phyloP scores from a whole-genome alignment of 2,113 vertebrate species.

The Muscicapa adusta region DNA sequence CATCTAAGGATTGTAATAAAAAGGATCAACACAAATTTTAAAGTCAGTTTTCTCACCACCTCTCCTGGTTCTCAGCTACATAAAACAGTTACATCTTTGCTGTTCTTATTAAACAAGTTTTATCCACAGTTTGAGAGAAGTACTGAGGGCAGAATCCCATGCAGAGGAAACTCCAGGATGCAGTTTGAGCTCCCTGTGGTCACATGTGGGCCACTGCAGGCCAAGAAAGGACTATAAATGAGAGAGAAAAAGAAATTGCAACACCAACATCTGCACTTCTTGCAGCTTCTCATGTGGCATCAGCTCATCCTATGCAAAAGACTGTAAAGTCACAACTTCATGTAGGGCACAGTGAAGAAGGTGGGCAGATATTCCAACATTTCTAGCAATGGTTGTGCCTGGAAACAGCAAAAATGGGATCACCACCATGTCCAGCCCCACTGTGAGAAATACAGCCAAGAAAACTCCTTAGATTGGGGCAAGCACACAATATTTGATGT shows the following conservation, averaged over 20 bases:
- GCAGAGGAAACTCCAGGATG: not conserved
- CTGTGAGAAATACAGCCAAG: not conserved
- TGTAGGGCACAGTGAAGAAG: not conserved
- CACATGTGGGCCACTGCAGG: not conserved
- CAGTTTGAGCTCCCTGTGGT: not conserved
- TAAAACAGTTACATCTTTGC: not conserved
- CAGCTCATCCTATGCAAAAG: not conserved
- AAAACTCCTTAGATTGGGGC: not conserved
- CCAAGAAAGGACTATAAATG: not conserved
- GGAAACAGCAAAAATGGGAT: not conserved
- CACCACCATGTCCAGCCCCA: not conserved
- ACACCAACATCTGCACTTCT: not conserved
- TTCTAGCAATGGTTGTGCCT: not conserved
- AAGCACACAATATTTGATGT: not conserved
- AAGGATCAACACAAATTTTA: not conserved
- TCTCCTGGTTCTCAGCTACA: not conserved
- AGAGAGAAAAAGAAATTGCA: not conserved
- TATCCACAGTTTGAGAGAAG: not conserved
- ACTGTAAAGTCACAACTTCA: not conserved
- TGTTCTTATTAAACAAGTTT: not conserved
- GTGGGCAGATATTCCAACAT: not conserved
- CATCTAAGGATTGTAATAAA: not conserved
- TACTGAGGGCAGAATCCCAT: fast-evolving
- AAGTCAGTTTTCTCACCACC: not conserved
- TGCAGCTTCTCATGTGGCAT: not conserved